phyloP scores from a whole-genome alignment of 2,888 invertebrate species.

The Standfussiana lucernea region DNA sequence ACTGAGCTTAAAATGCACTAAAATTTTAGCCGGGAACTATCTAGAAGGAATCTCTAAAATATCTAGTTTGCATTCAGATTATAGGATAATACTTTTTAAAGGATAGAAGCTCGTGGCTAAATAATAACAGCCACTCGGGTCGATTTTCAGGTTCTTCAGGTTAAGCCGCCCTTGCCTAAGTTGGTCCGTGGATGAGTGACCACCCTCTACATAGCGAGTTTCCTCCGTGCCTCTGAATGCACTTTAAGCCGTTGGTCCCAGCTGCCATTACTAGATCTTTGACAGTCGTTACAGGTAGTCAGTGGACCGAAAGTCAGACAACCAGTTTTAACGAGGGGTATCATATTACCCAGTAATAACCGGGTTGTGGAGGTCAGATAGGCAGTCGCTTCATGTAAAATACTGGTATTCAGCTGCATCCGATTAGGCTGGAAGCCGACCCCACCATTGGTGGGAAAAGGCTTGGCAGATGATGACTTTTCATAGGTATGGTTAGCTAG shows the following conservation, averaged over 20 bases:
- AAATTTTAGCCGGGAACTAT: neutral
- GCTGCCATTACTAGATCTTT: no score
- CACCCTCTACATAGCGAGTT: neutral
- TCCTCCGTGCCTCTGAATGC: neutral
- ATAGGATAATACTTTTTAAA: no score
- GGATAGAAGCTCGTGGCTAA: no score
- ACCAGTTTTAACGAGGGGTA: neutral
- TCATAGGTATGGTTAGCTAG: neutral
- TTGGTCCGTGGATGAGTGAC: neutral
- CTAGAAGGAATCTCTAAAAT: neutral
- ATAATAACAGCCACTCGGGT: neutral
- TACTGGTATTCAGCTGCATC: no score
- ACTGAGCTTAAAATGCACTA: slow-evolving; percentile 27
- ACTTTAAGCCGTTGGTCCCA: neutral
- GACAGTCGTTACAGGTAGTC: neutral
- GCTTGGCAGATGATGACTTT: neutral
- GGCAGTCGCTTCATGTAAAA: neutral
- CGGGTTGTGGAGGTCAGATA: neutral
- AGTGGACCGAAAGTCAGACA: neutral
- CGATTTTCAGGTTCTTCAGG: neutral
- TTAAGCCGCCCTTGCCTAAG: neutral
- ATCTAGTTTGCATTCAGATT: neutral
- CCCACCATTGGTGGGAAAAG: no score
- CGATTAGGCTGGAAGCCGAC: no score
- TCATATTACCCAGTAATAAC: neutral